These are phyloP conservation scores for Heterodera filipjevi DNA, from an alignment of 2,888 invertebrate genomes.

Conservation along the genomic window DNA sequence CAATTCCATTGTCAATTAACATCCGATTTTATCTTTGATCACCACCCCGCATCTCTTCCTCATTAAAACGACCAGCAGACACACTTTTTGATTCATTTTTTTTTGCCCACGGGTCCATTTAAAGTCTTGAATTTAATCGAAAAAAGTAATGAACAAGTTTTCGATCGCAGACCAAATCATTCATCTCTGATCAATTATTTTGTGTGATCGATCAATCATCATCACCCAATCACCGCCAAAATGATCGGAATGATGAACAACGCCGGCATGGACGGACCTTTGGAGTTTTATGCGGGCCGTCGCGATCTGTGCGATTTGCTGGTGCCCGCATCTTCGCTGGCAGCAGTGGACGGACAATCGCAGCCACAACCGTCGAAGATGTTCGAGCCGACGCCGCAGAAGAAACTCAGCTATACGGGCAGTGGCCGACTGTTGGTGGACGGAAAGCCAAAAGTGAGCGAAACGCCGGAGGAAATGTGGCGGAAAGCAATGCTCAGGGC, in stretches of 20 bases:
- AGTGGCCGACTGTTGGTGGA: slow-evolving; percentile 15
- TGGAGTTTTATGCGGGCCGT: slow-evolving; percentile 25
- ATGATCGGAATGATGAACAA: slow-evolving; percentile 33
- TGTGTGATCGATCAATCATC: too few relatives aligned
- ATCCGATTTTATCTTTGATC: too few relatives aligned
- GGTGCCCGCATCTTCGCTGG: neutral
- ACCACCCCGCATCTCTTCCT: too few relatives aligned
- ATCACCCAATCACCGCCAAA: neutral
- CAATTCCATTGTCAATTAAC: too few relatives aligned
- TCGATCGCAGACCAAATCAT: too few relatives aligned
- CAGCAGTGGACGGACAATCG: neutral
- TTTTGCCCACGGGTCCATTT: too few relatives aligned
- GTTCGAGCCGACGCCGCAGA: slow-evolving; percentile 8
- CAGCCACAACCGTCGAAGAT: neutral
- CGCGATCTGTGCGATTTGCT: neutral
- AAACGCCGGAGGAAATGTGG: slow-evolving; percentile 28
- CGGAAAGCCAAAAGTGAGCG: slow-evolving; percentile 21
- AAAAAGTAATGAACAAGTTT: too few relatives aligned
- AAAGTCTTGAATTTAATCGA: too few relatives aligned
- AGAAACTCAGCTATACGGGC: slow-evolving; percentile 26
- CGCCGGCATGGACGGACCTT: slow-evolving; percentile 10
- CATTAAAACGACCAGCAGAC: too few relatives aligned
- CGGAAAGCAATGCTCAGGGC: slow-evolving; percentile 22
- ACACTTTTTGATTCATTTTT: too few relatives aligned
- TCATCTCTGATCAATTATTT: too few relatives aligned